phyloP scores from a whole-genome alignment of 2,113 vertebrate genomes.

The Cettia cetti region DNA sequence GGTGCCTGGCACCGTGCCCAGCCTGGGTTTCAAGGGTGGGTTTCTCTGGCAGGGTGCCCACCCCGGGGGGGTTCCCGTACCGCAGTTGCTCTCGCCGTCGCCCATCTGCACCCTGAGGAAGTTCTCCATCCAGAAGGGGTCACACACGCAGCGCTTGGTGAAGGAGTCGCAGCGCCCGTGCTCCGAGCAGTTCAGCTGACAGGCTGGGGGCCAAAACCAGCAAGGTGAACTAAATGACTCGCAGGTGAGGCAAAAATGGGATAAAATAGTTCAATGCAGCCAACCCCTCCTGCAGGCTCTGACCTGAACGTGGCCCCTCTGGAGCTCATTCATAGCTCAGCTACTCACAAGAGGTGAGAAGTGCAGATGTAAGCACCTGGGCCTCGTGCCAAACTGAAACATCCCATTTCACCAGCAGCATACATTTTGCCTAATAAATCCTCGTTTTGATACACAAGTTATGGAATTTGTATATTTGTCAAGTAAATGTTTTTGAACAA shows the following conservation, averaged over 20 bases:
- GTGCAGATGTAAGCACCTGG: not conserved
- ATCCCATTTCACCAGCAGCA: not conserved
- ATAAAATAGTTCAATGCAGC: fast-evolving
- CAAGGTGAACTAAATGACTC: not conserved
- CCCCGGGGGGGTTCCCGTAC: slow-evolving; percentile 55
- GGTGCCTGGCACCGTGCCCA: not conserved
- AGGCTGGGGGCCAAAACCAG: slow-evolving; percentile 75
- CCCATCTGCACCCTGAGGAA: slow-evolving; percentile 87
- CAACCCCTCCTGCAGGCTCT: not conserved
- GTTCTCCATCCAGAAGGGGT: slow-evolving; percentile 99
- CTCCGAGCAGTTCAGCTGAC: slow-evolving; percentile 94
- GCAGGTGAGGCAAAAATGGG: not conserved
- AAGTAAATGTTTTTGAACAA: not conserved
- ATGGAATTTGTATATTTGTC: not conserved
- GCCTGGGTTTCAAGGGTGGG: not conserved
- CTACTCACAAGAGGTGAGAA: not conserved
- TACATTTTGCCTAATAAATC: not conserved
- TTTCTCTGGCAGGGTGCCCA: not conserved
- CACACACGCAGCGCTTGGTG: slow-evolving; percentile 91
- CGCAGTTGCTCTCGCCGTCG: slow-evolving; percentile 93
- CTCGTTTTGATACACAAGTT: not conserved
- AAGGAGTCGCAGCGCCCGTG: slow-evolving; percentile 93
- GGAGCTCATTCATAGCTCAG: not conserved
- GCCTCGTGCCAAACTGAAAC: not conserved
- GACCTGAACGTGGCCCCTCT: not conserved